phyloP scores from a whole-genome alignment of 2,113 vertebrate genomes.

The Vulpes lagopus region DNA sequence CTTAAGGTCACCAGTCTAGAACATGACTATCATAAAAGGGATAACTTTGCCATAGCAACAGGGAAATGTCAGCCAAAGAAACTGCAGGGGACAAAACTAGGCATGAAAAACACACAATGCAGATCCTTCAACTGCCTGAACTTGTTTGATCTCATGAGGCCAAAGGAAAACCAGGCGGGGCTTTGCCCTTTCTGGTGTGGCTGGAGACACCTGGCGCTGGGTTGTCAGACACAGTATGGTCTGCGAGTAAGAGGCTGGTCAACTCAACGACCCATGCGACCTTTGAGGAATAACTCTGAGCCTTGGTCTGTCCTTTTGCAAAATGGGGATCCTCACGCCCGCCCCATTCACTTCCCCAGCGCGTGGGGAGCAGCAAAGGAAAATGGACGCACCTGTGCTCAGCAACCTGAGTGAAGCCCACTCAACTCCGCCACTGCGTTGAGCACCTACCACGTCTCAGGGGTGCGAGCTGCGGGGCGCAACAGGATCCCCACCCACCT shows the following conservation, averaged over 20 bases:
- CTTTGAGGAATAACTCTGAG: neutral
- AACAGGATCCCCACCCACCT: too few relatives aligned
- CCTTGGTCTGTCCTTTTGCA: neutral
- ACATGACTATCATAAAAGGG: neutral
- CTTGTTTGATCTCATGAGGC: neutral
- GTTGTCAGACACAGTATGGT: neutral
- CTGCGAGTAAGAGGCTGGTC: neutral
- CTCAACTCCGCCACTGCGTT: neutral
- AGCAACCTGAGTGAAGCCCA: neutral
- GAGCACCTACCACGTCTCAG: neutral
- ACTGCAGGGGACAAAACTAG: neutral
- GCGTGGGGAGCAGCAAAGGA: neutral
- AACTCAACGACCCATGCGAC: neutral
- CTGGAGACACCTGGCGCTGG: neutral
- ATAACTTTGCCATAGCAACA: neutral
- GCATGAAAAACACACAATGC: neutral
- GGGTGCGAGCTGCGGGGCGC: neutral
- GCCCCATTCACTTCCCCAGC: too few relatives aligned
- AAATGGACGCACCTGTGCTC: neutral
- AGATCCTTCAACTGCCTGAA: neutral
- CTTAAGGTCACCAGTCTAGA: neutral
- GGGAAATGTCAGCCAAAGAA: neutral
- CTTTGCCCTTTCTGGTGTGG: neutral
- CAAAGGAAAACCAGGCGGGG: neutral
- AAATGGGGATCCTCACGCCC: neutral